These are phyloP conservation scores for Pteropus rufus DNA, from an alignment of 2,797 vertebrate genomes.

Conservation along the genomic window DNA sequence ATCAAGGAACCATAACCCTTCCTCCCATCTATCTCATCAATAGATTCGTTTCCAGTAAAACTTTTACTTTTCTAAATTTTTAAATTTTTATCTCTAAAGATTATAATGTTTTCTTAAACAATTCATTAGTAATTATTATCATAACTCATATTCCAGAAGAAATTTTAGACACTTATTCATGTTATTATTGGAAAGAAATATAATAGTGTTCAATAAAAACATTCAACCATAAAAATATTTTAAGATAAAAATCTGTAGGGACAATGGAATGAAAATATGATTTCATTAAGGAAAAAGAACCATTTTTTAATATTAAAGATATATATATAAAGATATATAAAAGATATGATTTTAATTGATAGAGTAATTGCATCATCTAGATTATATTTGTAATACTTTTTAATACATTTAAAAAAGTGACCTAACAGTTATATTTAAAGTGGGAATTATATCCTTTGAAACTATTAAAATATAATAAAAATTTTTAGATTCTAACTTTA, in stretches of 20 bases:
- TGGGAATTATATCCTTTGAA: background rate
- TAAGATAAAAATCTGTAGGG: background rate
- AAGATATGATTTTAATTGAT: constrained; percentile 5
- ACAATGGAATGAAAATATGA: background rate
- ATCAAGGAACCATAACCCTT: background rate
- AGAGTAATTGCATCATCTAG: background rate
- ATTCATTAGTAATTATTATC: background rate
- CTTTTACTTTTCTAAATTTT: background rate
- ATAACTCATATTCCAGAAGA: background rate
- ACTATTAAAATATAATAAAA: background rate
- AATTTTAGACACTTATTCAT: background rate
- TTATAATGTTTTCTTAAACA: background rate
- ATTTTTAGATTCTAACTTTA: background rate
- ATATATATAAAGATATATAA: background rate
- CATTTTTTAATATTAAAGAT: background rate
- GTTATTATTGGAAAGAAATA: background rate
- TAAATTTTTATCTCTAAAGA: background rate
- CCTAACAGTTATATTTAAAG: background rate
- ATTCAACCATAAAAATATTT: background rate
- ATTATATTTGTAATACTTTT: background rate
- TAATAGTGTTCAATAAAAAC: background rate
- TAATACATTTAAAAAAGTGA: background rate
- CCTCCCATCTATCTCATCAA: background rate
- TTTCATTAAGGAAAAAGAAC: constrained; percentile 1
- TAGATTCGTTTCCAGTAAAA: background rate